phyloP scores from a whole-genome alignment of 2,888 invertebrate species.

The Phragmatobia fuliginosa region DNA sequence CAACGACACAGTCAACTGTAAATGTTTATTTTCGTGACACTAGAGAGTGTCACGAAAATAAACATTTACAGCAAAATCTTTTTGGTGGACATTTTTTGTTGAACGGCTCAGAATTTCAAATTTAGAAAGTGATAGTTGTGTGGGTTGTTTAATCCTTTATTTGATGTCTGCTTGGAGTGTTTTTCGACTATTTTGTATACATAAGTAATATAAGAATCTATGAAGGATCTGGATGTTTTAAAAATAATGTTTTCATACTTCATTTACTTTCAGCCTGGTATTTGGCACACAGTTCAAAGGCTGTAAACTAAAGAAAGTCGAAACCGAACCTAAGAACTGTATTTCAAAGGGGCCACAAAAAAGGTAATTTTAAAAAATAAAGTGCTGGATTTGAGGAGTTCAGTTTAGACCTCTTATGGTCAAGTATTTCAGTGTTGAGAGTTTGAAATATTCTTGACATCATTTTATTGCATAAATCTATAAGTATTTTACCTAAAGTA shows the following conservation, averaged over 20 bases:
- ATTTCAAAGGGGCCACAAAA: not conserved
- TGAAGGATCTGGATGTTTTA: no score
- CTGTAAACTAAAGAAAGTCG: no score
- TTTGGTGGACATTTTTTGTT: not conserved
- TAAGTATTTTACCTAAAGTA: not conserved
- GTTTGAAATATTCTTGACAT: not conserved
- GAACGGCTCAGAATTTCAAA: not conserved
- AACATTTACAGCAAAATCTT: conserved; percentile 25
- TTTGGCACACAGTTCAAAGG: not conserved
- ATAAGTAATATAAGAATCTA: not conserved
- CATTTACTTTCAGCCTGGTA: not conserved
- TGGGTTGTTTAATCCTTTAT: not conserved
- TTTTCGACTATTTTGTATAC: not conserved
- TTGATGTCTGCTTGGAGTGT: not conserved
- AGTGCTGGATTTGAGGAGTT: not conserved
- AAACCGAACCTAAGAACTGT: no score
- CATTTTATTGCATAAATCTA: not conserved
- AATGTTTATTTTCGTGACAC: no score
- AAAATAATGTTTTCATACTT: no score
- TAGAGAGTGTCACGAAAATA: no score
- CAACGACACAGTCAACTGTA: no score
- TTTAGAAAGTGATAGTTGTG: not conserved
- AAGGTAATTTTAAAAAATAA: not conserved
- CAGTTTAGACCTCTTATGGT: not conserved
- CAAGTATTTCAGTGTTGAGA: not conserved